Evolutionary conservation across 2,113 vertebrate species (phyloP).

Genomic region (Verasper variegatus): DNA sequence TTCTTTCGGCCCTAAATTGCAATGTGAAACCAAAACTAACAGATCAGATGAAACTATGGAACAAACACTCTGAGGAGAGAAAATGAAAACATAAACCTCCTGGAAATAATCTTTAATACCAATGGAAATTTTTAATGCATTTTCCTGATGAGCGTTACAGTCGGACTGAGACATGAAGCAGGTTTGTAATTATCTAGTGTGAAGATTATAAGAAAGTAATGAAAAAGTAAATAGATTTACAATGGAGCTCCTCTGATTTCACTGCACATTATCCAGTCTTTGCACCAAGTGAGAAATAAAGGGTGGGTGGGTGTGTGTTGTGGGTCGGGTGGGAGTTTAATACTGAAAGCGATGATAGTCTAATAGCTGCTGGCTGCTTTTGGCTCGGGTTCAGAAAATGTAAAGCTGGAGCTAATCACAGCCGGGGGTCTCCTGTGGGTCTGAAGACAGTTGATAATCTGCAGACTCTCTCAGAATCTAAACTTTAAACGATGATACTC

Average conservation of each 20-base stretch:
- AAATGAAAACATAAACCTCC: too few relatives aligned
- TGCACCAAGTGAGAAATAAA: not conserved
- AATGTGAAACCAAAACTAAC: too few relatives aligned
- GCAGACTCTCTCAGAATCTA: slow-evolving; percentile 24
- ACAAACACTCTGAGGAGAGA: too few relatives aligned
- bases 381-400: slow-evolving; percentile 40
- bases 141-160: slow-evolving; percentile 12
- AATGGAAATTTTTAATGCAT: not conserved
- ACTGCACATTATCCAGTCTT: too few relatives aligned
- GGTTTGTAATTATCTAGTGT: slow-evolving; percentile 20
- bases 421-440: slow-evolving; percentile 35
- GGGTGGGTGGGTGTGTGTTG: not conserved
- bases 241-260: slow-evolving; percentile 14
- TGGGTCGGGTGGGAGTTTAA: slow-evolving; percentile 16
- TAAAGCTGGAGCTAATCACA: slow-evolving; percentile 44
- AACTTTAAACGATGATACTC: slow-evolving; percentile 37
- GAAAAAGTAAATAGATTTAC: slow-evolving; percentile 40
- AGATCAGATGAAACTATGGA: too few relatives aligned
- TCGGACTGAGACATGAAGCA: slow-evolving; percentile 1
- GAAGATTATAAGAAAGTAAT: not conserved
- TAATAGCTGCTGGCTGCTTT: slow-evolving; percentile 30
- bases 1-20: too few relatives aligned
- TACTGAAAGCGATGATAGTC: slow-evolving; percentile 31
- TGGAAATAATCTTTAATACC: too few relatives aligned
- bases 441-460: slow-evolving; percentile 47